Evolutionary conservation across 2,797 vertebrate species (phyloP).

Genomic region (Muscicapa comitata): DNA sequence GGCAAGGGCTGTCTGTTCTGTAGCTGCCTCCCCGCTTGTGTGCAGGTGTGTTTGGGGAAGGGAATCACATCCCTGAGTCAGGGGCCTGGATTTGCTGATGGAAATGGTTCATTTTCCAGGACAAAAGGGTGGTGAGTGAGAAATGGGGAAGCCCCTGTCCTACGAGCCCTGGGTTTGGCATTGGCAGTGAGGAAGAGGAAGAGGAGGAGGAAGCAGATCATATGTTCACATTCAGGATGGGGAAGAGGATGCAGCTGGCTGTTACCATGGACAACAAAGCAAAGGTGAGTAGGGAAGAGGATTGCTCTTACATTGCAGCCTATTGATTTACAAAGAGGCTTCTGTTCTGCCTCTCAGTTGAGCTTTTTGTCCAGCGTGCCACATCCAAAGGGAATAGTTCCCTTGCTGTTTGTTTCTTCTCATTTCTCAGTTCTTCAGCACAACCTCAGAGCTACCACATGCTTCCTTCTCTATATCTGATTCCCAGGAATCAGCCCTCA

Average conservation of each 20-base stretch:
- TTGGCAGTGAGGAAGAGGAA: slow-evolving; percentile 68
- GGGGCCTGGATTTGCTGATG: background rate
- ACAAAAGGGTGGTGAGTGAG: slow-evolving; percentile 87
- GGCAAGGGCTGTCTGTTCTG: background rate
- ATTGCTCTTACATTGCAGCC: background rate
- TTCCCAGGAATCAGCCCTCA: background rate
- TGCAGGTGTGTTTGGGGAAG: slow-evolving; percentile 47
- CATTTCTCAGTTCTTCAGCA: background rate
- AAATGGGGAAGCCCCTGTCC: slow-evolving; percentile 66
- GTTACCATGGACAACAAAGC: slow-evolving; percentile 90
- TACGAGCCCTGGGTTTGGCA: slow-evolving; percentile 58
- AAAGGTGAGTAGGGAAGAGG: slow-evolving; percentile 70
- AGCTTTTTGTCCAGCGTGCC: background rate
- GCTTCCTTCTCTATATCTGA: background rate
- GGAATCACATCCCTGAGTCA: background rate
- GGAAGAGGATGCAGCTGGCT: slow-evolving; percentile 86
- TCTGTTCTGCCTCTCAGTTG: background rate
- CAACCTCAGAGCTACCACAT: background rate
- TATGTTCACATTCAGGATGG: slow-evolving; percentile 75
- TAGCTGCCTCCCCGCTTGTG: background rate
- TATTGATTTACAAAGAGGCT: background rate
- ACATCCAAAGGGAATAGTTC: background rate
- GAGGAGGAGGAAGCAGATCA: slow-evolving; percentile 69
- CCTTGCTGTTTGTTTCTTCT: background rate
- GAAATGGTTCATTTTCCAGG: slow-evolving; percentile 70